Conservation (phyloP, 2,113 vertebrate genomes). For the Proterorhinus semilunaris region DNA sequence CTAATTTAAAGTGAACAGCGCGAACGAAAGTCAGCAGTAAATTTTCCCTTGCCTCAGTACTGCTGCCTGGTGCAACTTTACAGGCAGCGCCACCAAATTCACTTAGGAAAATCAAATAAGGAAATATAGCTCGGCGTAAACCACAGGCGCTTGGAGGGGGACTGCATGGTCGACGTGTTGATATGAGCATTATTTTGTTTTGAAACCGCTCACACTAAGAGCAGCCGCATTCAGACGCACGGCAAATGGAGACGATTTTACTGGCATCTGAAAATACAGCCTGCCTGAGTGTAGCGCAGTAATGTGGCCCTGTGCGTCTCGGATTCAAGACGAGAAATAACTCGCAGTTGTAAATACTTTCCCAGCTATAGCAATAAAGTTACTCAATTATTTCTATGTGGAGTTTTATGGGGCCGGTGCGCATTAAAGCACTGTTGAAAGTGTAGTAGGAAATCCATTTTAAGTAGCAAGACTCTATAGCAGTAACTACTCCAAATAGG, state of each 20-base stretch:
- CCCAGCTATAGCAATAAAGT: constrained; percentile 59
- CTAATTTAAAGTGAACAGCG: constrained; percentile 60
- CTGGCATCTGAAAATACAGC: constrained; percentile 50
- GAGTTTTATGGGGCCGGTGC: constrained; percentile 55
- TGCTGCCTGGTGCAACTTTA: constrained; percentile 28
- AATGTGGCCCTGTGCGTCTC: constrained; percentile 26
- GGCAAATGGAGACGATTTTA: constrained; percentile 51
- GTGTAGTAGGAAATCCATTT: constrained; percentile 52
- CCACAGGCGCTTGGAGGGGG: constrained; percentile 48
- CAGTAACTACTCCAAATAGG: too few species aligned
- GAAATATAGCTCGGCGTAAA: constrained; percentile 57
- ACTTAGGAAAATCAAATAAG: constrained; percentile 66
- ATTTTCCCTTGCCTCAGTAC: constrained; percentile 46
- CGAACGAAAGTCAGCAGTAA: constrained; percentile 56
- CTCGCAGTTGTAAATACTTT: constrained; percentile 65
- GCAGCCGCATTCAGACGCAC: constrained; percentile 28
- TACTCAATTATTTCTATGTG: constrained; percentile 65
- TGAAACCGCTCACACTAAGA: constrained; percentile 36
- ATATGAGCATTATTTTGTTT: constrained; percentile 63
- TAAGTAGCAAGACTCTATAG: constrained; percentile 25
- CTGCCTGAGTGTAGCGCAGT: constrained; percentile 15
- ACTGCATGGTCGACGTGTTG: constrained; percentile 52
- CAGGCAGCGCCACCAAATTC: constrained; percentile 38
- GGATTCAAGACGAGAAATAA: constrained; percentile 22
- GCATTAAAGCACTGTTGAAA: constrained; percentile 65